Base-by-base conservation (phyloP, 2,797 vertebrate species). In the Loriculus beryllinus region DNA sequence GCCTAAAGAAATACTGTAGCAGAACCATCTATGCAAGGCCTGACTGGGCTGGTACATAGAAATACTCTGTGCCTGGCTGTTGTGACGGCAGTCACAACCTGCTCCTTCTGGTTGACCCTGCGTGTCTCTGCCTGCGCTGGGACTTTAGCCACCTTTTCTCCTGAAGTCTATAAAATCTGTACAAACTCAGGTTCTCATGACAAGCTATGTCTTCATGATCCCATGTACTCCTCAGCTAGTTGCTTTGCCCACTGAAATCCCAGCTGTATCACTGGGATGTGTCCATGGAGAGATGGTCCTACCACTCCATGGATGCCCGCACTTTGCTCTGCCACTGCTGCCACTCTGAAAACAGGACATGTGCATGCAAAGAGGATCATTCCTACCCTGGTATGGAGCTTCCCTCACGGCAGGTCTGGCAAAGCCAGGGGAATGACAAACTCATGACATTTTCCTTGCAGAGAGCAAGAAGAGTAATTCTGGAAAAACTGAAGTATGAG, bases 361-460 rank as follows among this genome's bases (percentile, higher is more conserved):
- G 15, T 1, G 1, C 11, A 7, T 14, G n/a, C 26, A 49, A 63
- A 77, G 16, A 29, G 21, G 39, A 48, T 4, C 19, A 33, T 17
- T 17, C 10, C 40, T 45, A 37, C 28, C 18, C 26, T 7, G 39
- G 37, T 48, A 52, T 5, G 20, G n/a, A 60, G 20, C 8, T 62
- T 42, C 16, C n/a, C 6, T 59, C 21, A 31, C 16, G 28, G 37
- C 5, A 75, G 4, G 4, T 70, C 22, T 57, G 26, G 52, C 18
- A 82, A 76, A 75, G 12, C 14, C 42, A 51, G 43, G 10, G 16
- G 23, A 64, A 60, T 13, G 18, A 17, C 37, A 65, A 79, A 82
- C 20, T 60, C 2, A 0, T 42, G 23, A 47, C 0, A 0, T 82
- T 70, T 70, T 45, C n/a, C 20, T 82, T 70, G n/a, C 20, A 45